These are phyloP conservation scores for Drosophila helvetica DNA, from an alignment of 2,888 invertebrate genomes.

Conservation along the genomic window DNA sequence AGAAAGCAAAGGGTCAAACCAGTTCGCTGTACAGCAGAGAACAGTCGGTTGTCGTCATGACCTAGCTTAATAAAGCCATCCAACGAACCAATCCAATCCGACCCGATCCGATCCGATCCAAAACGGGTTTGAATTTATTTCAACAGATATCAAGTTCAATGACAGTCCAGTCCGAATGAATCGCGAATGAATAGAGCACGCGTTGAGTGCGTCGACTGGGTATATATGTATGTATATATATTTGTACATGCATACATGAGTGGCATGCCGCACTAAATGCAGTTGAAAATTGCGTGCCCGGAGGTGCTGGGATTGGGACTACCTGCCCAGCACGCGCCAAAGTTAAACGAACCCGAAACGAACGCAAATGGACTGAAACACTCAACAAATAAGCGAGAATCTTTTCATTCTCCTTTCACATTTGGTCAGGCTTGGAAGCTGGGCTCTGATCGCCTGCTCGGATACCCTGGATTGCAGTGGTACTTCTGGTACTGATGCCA, in stretches of 20 bases:
- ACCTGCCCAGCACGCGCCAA: slow-evolving; percentile 37
- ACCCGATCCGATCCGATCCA: slow-evolving; percentile 6
- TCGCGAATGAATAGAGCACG: slow-evolving; percentile 20
- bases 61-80: slow-evolving; percentile 48
- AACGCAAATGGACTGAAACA: slow-evolving; percentile 19
- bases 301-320: not conserved
- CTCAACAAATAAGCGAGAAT: slow-evolving; percentile 37
- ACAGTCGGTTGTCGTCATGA: slow-evolving; percentile 33
- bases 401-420: slow-evolving; percentile 27
- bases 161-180: slow-evolving; percentile 15
- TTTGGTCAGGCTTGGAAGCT: slow-evolving; percentile 7
- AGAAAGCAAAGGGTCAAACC: slow-evolving; percentile 17
- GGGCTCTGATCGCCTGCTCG: not conserved
- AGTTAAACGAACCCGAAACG: slow-evolving; percentile 42
- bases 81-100: slow-evolving; percentile 18
- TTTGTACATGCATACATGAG: too few species aligned
- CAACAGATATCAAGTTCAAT: slow-evolving; percentile 43
- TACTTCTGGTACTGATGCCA: not conserved
- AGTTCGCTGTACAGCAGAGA: not conserved
- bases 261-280: too few species aligned
- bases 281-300: not conserved
- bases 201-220: not conserved
- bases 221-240: too few species aligned
- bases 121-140: slow-evolving; percentile 37
- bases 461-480: slow-evolving; percentile 23